Base-by-base conservation (phyloP, 2,888 invertebrate genomes). In the Eupsilia transversa region DNA sequence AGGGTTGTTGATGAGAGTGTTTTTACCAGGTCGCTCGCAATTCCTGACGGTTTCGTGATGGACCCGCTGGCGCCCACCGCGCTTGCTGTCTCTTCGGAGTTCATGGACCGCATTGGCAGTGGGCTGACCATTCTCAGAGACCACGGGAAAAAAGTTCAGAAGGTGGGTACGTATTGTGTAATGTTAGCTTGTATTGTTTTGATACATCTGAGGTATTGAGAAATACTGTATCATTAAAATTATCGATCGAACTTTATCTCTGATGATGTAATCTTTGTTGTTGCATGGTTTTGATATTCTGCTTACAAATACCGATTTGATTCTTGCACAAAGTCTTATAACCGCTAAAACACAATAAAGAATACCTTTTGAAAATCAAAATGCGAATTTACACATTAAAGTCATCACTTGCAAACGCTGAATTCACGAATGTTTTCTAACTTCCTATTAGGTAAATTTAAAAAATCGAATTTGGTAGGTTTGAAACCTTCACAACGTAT, bases 11-110 rank as follows among this genome's bases (percentile, higher is more conserved):
- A 74, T 74, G 38, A 49, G 61, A 56, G 69, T 79, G 82, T 83
- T 77, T 77, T 77, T 54, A 71, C 73, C 90, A 96, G 96, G 96
- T 96, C 96, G 84, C 93, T 95, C 90, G 93, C 95, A 85, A 93
- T 96, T 77, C 96, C 96, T 84, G 95, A 96, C 92, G 95, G 96
- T 86, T 91, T 96, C 91, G 95, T 93, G 86, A 95, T 96, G 96
- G 96, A 96, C 89, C 96, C 96, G 79, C 87, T 96, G 87, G 91
- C 96, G 87, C 95, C 96, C 80, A 93, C 94, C 80, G 94, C 96
- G 90, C 94, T 96, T 84, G 95, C 93, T 80, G 94, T 96, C 84
- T 94, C 96, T 74, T 91, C 94, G 60, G 95, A 96, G 79, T 93
- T 96, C 88, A 96, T 96, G 96, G 96, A 94, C 82, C 95, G 96